Evolutionary conservation across 1,140 invertebrate genomes (phyloP).

Genomic region (Drosophila ironensis): DNA sequence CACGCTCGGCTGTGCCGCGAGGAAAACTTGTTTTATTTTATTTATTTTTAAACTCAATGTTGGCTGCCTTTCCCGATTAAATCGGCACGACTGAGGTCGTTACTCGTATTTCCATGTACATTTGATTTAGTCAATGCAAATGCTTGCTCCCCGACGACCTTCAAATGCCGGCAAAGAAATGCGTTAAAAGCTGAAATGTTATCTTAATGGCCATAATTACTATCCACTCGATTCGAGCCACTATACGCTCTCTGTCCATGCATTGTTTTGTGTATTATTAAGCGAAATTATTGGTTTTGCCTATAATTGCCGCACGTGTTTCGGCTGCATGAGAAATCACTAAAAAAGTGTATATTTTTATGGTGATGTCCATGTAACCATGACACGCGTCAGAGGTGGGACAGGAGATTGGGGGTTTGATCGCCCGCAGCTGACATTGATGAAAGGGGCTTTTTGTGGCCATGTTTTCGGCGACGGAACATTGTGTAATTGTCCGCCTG

Average conservation of each 20-base stretch:
- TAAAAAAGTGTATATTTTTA: constrained; percentile 30
- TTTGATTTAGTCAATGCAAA: constrained; percentile 53
- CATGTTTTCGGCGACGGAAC: constrained; percentile 38
- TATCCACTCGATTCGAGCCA: constrained; percentile 25
- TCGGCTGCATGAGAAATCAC: constrained; percentile 20
- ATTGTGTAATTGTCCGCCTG: constrained; percentile 63
- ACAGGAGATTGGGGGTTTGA: background rate
- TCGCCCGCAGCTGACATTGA: constrained; percentile 58
- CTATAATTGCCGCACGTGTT: constrained; percentile 67
- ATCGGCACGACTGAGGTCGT: constrained; percentile 56
- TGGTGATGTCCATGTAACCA: constrained; percentile 51
- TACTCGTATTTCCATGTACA: constrained; percentile 32
- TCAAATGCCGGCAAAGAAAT: constrained; percentile 41
- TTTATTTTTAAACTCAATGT: constrained; percentile 30
- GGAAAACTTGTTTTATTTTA: constrained; percentile 51
- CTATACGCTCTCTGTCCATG: constrained; percentile 7
- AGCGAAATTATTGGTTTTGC: constrained; percentile 53
- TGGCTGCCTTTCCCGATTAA: constrained; percentile 28
- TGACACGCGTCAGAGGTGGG: constrained; percentile 45
- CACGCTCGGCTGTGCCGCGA: constrained; percentile 48
- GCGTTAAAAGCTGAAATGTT: constrained; percentile 10
- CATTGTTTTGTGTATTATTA: constrained; percentile 42
- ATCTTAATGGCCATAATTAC: constrained; percentile 30
- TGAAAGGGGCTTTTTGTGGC: constrained; percentile 70
- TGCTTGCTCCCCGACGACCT: constrained; percentile 25